These are phyloP conservation scores for Drosophila cognata DNA, from an alignment of 2,888 invertebrate genomes.

Conservation along the genomic window DNA sequence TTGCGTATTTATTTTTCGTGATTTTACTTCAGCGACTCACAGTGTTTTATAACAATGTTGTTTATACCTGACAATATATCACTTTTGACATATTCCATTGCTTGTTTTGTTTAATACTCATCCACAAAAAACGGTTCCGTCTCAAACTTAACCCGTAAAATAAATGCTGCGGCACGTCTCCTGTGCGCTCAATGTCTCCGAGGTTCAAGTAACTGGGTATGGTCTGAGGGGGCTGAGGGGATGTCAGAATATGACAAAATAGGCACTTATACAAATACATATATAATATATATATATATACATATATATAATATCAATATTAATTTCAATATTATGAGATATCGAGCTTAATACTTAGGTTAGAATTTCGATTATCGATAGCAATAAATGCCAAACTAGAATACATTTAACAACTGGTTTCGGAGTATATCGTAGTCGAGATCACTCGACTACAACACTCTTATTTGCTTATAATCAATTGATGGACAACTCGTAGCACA, in stretches of 20 bases:
- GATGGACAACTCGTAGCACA: no score
- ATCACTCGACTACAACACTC: no score
- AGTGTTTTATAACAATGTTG: slow-evolving; percentile 10
- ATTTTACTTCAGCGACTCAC: slow-evolving; percentile 13
- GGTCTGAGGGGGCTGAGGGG: no score
- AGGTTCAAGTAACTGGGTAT: neutral
- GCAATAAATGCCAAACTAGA: neutral
- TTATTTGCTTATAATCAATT: no score
- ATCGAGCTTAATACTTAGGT: no score
- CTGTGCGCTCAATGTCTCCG: neutral
- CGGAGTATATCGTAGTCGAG: no score
- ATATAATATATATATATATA: neutral
- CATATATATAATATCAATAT: no score
- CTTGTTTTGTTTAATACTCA: neutral
- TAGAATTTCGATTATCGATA: no score
- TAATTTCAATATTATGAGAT: no score
- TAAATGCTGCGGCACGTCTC: neutral
- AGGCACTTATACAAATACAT: neutral
- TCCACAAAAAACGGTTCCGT: neutral
- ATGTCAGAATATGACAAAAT: neutral
- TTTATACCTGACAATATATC: neutral
- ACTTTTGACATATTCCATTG: slow-evolving; percentile 1
- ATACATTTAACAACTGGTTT: neutral
- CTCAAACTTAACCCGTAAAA: neutral
- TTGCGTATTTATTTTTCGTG: slow-evolving; percentile 27